Conservation (phyloP, 2,113 vertebrate genomes). For the Osmerus eperlanus region DNA sequence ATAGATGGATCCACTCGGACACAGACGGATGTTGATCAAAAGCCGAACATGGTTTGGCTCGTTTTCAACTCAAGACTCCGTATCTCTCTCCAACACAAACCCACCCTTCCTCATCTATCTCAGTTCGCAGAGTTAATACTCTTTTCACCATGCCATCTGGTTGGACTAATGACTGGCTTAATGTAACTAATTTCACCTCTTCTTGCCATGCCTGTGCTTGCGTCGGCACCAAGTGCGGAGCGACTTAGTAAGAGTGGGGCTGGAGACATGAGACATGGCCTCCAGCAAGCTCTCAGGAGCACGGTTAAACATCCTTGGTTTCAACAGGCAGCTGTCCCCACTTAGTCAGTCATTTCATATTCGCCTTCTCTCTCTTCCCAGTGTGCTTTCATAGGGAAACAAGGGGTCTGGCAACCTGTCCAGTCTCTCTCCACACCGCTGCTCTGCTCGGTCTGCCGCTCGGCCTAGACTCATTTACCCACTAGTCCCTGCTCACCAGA, state of each 20-base stretch:
- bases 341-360: slow-evolving; percentile 51
- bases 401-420: slow-evolving; percentile 33
- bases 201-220: slow-evolving; percentile 25
- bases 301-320: slow-evolving; percentile 47
- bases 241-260: slow-evolving; percentile 32
- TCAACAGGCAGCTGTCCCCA: slow-evolving; percentile 53
- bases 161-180: slow-evolving; percentile 33
- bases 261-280: slow-evolving; percentile 22
- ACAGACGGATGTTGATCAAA: too few species aligned
- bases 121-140: slow-evolving; percentile 28
- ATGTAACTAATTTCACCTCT: slow-evolving; percentile 47
- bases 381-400: slow-evolving; percentile 34
- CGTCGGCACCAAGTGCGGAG: background rate
- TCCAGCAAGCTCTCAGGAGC: slow-evolving; percentile 24
- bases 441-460: background rate
- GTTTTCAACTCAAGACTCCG: too few species aligned
- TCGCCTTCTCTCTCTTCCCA: slow-evolving; percentile 21
- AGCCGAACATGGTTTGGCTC: too few species aligned
- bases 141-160: slow-evolving; percentile 43
- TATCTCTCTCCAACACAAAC: background rate
- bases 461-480: slow-evolving; percentile 10
- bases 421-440: background rate
- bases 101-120: slow-evolving; percentile 28
- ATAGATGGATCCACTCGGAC: too few species aligned
- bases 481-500: background rate